Conservation (phyloP, 2,888 invertebrate genomes). For the Apoda limacodes region DNA sequence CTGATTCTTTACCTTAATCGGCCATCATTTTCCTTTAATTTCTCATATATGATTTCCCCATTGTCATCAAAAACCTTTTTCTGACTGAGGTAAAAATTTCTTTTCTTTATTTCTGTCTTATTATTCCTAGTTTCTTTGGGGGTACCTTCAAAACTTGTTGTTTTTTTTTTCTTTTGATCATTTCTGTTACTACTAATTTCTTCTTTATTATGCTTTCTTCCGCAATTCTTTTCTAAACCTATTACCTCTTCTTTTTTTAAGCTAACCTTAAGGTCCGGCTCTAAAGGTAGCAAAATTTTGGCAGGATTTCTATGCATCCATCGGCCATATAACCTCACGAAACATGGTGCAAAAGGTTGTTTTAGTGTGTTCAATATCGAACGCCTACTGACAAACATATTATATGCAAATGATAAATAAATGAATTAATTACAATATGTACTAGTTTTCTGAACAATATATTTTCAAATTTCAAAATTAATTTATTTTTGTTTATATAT, state of each 20-base stretch:
- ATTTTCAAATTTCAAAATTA: too few relatives aligned
- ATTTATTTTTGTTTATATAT: too few relatives aligned
- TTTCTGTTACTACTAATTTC: constrained; percentile 10
- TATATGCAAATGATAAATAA: too few relatives aligned
- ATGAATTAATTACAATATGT: too few relatives aligned
- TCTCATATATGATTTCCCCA: constrained; percentile 70
- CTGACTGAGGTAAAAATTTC: constrained; percentile 40
- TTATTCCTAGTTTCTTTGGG: constrained; percentile 35
- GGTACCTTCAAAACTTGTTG: constrained; percentile 22
- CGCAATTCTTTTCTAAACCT: constrained; percentile 27
- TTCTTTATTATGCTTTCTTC: constrained; percentile 8
- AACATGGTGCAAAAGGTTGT: constrained; percentile 19
- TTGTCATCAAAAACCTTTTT: constrained; percentile 63
- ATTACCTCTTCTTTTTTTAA: constrained; percentile 55
- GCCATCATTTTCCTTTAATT: constrained; percentile 72
- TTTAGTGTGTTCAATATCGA: constrained; percentile 23
- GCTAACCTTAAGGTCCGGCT: constrained; percentile 29
- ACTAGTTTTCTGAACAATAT: too few relatives aligned
- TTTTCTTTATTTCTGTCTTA: constrained; percentile 36
- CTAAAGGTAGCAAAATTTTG: constrained; percentile 62
- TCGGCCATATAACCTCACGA: constrained; percentile 45
- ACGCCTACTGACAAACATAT: too few relatives aligned
- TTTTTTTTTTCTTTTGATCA: constrained; percentile 5
- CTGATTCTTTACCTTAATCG: constrained; percentile 50
- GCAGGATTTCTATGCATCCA: constrained; percentile 66